These are phyloP conservation scores for Struthidea cinerea DNA, from an alignment of 2,113 vertebrate genomes.

Conservation along the genomic window DNA sequence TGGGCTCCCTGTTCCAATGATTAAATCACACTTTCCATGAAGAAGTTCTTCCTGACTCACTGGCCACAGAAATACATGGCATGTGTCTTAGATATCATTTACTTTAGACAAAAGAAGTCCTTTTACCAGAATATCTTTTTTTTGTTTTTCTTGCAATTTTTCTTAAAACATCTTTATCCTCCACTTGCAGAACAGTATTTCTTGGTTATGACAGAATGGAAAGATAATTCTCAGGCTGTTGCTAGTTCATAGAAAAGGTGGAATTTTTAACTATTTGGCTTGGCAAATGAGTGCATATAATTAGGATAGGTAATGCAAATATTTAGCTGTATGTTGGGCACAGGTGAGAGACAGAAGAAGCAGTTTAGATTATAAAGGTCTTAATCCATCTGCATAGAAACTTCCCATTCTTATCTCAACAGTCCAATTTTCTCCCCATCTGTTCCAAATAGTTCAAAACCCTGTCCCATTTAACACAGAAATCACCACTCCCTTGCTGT, in stretches of 20 bases:
- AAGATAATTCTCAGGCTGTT: neutral
- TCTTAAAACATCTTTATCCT: neutral
- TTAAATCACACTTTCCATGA: neutral
- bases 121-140: neutral
- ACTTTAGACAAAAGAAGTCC: neutral
- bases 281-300: neutral
- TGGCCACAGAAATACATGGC: neutral
- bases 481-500: neutral
- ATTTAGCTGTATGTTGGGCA: neutral
- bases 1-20: neutral
- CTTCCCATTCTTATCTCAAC: neutral
- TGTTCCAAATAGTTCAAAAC: conserved; percentile 2
- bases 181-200: neutral
- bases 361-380: neutral
- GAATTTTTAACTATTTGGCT: neutral
- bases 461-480: neutral
- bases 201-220: neutral
- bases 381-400: neutral
- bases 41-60: neutral
- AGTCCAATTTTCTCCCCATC: neutral
- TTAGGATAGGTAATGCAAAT: neutral
- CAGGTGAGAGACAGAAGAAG: neutral
- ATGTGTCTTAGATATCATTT: neutral
- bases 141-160: neutral
- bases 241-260: neutral